Conservation (phyloP, 2,113 vertebrate genomes). For the Diglossa brunneiventris region DNA sequence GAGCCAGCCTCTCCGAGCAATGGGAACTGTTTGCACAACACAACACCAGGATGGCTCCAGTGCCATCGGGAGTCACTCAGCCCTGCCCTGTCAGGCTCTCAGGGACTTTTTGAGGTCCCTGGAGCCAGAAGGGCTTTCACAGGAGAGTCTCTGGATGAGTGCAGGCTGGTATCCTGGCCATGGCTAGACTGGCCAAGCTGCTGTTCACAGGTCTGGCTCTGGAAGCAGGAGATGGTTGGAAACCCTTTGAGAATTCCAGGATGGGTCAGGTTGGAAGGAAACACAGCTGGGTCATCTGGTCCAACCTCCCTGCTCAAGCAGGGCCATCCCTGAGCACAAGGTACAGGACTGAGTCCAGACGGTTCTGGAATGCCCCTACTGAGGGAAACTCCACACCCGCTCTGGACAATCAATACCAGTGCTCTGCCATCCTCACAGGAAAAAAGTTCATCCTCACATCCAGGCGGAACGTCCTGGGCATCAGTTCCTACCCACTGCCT, state of each 20-base stretch:
- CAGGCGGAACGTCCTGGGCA: background rate
- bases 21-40: background rate
- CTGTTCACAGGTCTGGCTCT: background rate
- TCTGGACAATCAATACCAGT: background rate
- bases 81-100: background rate
- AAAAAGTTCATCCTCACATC: background rate
- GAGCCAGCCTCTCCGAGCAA: background rate
- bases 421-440: background rate
- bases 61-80: fast-evolving
- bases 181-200: background rate
- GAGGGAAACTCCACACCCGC: background rate
- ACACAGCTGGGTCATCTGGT: background rate
- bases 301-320: background rate
- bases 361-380: background rate
- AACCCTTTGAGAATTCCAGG: background rate
- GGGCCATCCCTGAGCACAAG: background rate
- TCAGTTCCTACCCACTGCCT: background rate
- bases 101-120: fast-evolving
- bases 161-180: background rate
- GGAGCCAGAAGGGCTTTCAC: background rate
- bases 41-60: background rate
- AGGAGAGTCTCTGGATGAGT: background rate
- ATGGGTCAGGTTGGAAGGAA: background rate
- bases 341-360: background rate
- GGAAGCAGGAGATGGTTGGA: background rate